phyloP scores from a whole-genome alignment of 1,140 invertebrate species.

The Stenopsyche tienmushanensis region DNA sequence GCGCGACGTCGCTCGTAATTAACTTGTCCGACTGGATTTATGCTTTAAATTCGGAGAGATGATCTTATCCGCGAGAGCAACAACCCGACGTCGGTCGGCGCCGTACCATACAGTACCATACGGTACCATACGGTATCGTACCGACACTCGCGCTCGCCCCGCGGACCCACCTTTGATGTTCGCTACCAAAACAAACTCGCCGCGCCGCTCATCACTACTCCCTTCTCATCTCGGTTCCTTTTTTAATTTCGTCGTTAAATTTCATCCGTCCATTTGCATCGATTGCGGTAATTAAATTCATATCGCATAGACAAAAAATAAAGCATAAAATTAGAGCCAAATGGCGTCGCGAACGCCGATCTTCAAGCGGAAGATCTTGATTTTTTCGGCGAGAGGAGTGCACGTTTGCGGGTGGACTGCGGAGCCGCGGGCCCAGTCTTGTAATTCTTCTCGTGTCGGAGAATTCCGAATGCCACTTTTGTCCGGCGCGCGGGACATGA shows the following conservation, averaged over 20 bases:
- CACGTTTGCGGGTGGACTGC: neutral
- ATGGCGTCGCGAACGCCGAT: neutral
- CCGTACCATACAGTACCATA: no score
- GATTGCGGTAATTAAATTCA: conserved; percentile 8
- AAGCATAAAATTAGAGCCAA: neutral
- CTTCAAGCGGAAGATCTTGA: no score
- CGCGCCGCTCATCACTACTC: neutral
- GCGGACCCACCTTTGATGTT: conserved; percentile 35
- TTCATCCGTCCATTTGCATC: no score
- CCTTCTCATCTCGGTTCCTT: neutral
- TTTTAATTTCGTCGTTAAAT: neutral
- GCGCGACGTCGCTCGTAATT: no score
- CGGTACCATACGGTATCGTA: no score
- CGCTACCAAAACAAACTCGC: conserved; percentile 31
- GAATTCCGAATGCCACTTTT: conserved; percentile 15
- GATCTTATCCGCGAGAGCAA: no score
- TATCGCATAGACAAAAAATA: conserved; percentile 15
- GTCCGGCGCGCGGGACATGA: conserved; percentile 9
- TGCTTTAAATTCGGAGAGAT: no score
- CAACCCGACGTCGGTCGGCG: no score
- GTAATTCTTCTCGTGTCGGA: no score
- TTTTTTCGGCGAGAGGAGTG: no score
- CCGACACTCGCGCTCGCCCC: no score
- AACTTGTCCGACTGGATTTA: no score
- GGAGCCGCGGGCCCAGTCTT: conserved; percentile 6